A percentile compares a stretch with the other conserved stretches of the same genome.
Evolutionary conservation across 2,113 vertebrate genomes (phyloP).

Genomic region (Typhlomys cinereus): DNA sequence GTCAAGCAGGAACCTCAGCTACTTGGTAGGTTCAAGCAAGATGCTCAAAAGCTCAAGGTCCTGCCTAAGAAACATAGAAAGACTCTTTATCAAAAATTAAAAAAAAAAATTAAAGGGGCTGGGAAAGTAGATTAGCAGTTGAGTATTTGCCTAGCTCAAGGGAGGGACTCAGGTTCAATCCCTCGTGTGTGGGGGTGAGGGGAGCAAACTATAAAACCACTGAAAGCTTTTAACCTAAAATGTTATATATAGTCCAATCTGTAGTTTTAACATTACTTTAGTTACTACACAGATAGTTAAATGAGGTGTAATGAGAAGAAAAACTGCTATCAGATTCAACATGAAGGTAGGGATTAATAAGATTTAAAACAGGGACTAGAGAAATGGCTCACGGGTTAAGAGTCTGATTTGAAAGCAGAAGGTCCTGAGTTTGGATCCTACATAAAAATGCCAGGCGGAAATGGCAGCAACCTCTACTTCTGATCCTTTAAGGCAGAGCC

Average conservation of each 20-base stretch:
- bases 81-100: not conserved
- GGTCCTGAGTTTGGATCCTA: no score
- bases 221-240: conserved; percentile 34
- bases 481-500: no score
- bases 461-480: no score
- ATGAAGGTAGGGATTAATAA: not conserved
- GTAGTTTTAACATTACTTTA: conserved; percentile 23
- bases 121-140: not conserved
- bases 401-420: no score
- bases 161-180: not conserved
- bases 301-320: not conserved
- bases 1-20: not conserved
- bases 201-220: not conserved
- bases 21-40: not conserved
- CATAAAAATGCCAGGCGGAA: no score
- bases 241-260: not conserved
- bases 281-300: not conserved
- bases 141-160: not conserved
- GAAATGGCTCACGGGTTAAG: no score
- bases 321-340: not conserved
- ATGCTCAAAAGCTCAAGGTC: not conserved
- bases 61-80: not conserved
- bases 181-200: not conserved
- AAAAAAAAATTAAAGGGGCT: not conserved
- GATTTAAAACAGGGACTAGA: no score